A percentile compares a stretch with the other conserved stretches of the same genome.
These are phyloP conservation scores for Muscina levida DNA, from an alignment of 2,888 invertebrate species.

Conservation along the genomic window DNA sequence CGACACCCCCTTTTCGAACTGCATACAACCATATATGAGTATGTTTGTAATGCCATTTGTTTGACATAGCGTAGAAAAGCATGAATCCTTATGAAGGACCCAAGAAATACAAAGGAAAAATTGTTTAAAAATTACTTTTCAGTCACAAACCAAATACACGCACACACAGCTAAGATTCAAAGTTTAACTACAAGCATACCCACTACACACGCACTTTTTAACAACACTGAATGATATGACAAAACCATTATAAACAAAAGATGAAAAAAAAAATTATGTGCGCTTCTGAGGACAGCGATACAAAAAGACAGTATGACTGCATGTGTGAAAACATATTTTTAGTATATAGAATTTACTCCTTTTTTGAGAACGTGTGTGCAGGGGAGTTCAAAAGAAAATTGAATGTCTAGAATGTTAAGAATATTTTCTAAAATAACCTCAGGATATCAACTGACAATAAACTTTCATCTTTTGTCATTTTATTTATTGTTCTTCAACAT, in stretches of 20 bases:
- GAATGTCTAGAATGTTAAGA: slow-evolving; percentile 64
- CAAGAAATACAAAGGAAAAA: slow-evolving; percentile 40
- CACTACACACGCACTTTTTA: slow-evolving; percentile 38
- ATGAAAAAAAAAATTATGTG: slow-evolving; percentile 43
- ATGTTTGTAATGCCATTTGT: slow-evolving; percentile 12
- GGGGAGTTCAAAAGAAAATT: slow-evolving; percentile 43
- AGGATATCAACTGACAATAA: slow-evolving; percentile 69
- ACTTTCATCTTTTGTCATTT: slow-evolving; percentile 69
- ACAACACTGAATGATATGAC: slow-evolving; percentile 62
- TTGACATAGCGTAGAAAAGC: slow-evolving; percentile 35
- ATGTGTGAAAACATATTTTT: slow-evolving; percentile 5
- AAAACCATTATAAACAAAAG: slow-evolving; percentile 62
- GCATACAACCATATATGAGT: slow-evolving; percentile 24
- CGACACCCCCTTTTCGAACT: too few species aligned
- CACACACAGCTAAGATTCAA: slow-evolving; percentile 11
- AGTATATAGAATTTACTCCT: slow-evolving; percentile 44
- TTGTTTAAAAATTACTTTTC: slow-evolving; percentile 59
- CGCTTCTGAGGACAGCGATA: slow-evolving; percentile 27
- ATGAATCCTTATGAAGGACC: slow-evolving; percentile 57
- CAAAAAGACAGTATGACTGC: slow-evolving; percentile 40
- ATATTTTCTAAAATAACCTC: slow-evolving; percentile 65
- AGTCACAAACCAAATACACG: slow-evolving; percentile 51
- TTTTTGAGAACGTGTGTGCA: slow-evolving; percentile 24
- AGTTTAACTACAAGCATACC: slow-evolving; percentile 25
- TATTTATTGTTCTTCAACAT: slow-evolving; percentile 67